Evolutionary conservation across 1,140 invertebrate genomes (phyloP).

Genomic region (Tigriopus japonicus): DNA sequence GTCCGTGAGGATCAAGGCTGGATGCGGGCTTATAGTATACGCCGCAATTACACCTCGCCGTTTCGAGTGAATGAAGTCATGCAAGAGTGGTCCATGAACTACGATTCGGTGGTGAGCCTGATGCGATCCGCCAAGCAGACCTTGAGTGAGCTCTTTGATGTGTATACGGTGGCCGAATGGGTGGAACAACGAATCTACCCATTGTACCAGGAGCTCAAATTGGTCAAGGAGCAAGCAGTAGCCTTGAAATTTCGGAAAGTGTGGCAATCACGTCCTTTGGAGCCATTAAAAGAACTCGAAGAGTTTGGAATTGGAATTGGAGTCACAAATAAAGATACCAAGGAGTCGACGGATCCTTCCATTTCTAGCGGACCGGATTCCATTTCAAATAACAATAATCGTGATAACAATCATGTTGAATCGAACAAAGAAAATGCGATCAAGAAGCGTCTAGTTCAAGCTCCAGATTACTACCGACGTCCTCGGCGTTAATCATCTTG

Average conservation of each 20-base stretch:
- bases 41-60: slow-evolving; percentile 52
- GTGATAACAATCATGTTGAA: neutral
- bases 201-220: slow-evolving; percentile 32
- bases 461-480: slow-evolving; percentile 4
- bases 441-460: slow-evolving; percentile 5
- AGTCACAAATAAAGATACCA: no score
- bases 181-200: slow-evolving; percentile 43
- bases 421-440: neutral
- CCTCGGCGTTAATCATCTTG: neutral
- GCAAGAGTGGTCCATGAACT: slow-evolving; percentile 35
- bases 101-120: slow-evolving; percentile 26
- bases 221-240: slow-evolving; percentile 33
- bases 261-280: slow-evolving; percentile 37
- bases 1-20: slow-evolving; percentile 36
- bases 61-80: slow-evolving; percentile 47
- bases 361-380: neutral
- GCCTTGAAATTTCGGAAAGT: slow-evolving; percentile 30
- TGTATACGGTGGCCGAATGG: slow-evolving; percentile 52
- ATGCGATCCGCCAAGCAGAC: slow-evolving; percentile 40
- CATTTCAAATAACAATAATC: neutral
- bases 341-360: neutral
- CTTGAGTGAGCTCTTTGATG: slow-evolving; percentile 46
- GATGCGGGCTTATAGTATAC: slow-evolving; percentile 56
- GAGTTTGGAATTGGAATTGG: slow-evolving; percentile 15
- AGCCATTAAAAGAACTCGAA: slow-evolving; percentile 20